Conservation (phyloP, 2,113 vertebrate genomes). For the Carassius carassius region DNA sequence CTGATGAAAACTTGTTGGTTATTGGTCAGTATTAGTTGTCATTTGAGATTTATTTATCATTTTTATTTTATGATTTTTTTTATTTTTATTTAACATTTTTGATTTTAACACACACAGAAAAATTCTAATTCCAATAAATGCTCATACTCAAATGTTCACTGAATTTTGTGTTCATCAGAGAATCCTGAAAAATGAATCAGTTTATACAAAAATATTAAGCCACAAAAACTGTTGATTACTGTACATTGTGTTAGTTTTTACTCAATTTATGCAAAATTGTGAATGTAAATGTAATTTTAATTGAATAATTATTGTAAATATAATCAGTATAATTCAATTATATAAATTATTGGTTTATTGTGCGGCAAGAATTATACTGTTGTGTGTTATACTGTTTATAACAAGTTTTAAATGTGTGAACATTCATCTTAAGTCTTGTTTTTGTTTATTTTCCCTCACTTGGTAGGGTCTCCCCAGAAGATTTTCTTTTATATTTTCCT, state of each 20-base stretch:
- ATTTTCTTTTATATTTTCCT: constrained; percentile 31
- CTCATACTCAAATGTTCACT: no score
- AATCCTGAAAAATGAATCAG: no score
- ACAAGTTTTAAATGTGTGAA: not conserved
- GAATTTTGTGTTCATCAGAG: no score
- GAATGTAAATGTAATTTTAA: not conserved
- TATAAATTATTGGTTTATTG: not conserved
- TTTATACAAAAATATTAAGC: not conserved
- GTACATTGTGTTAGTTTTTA: not conserved
- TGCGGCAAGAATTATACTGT: not conserved
- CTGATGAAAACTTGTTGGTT: not conserved
- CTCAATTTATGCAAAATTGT: no score
- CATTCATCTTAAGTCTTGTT: not conserved
- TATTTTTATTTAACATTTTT: not conserved
- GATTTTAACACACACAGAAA: no score
- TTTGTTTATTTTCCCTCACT: not conserved
- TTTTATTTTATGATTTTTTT: not conserved
- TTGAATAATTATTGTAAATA: no score
- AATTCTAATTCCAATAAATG: no score
- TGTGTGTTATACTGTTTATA: not conserved
- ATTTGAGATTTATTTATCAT: not conserved
- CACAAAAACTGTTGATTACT: not conserved
- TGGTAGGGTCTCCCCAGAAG: not conserved
- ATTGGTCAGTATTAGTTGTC: not conserved
- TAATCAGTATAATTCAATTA: not conserved